Evolutionary conservation across 2,797 vertebrate genomes (phyloP).

Genomic region (Enteromius viviparus): DNA sequence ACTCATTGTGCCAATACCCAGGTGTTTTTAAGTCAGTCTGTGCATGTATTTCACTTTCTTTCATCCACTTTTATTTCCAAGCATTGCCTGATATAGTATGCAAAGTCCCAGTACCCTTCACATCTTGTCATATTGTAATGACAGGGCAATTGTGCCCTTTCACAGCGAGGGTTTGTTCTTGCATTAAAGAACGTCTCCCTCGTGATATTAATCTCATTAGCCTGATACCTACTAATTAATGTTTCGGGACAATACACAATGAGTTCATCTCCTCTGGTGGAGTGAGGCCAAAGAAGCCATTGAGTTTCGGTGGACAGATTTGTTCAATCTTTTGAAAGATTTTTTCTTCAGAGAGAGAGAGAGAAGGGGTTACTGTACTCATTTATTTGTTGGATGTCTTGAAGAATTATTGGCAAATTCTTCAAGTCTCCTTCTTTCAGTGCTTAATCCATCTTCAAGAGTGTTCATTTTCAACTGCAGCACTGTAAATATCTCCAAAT

Average conservation of each 20-base stretch:
- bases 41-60: conserved; percentile 42
- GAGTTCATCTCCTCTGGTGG: conserved; percentile 27
- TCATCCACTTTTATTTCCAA: conserved; percentile 51
- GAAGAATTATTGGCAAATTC: conserved; percentile 17
- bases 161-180: conserved; percentile 63
- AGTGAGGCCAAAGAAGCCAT: conserved; percentile 14
- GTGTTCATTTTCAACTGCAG: conserved; percentile 1
- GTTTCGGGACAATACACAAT: conserved; percentile 50
- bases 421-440: not conserved
- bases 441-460: conserved; percentile 20
- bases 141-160: conserved; percentile 58
- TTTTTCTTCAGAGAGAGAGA: not conserved
- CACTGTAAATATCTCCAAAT: conserved; percentile 1
- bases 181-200: conserved; percentile 52
- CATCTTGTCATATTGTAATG: conserved; percentile 67
- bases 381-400: conserved; percentile 53
- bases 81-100: not conserved
- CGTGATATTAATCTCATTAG: conserved; percentile 67
- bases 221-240: conserved; percentile 63
- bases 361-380: not conserved
- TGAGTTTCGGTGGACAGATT: conserved; percentile 5
- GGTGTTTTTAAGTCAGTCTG: conserved; percentile 49
- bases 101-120: conserved; percentile 54
- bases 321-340: not conserved
- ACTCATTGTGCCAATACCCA: not conserved